Conservation (phyloP, 2,888 invertebrate genomes). For the Rhingia campestris region DNA sequence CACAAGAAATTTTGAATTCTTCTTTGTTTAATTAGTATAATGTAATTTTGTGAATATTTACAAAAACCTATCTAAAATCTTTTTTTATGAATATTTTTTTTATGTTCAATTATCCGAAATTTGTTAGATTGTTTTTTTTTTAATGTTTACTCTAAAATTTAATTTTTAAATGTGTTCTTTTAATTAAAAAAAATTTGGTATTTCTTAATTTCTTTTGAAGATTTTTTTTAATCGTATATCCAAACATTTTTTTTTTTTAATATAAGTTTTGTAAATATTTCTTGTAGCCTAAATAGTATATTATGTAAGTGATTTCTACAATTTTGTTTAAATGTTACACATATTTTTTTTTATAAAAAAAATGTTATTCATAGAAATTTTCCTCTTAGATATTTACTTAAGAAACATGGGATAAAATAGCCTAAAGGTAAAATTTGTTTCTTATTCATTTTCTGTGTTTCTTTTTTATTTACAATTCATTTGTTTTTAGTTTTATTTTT, state of each 20-base stretch:
- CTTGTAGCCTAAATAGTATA: constrained; percentile 74
- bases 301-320: constrained; percentile 73
- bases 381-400: constrained; percentile 46
- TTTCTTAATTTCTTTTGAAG: constrained; percentile 69
- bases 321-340: constrained; percentile 64
- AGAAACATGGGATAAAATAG: constrained; percentile 60
- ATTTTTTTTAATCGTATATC: constrained; percentile 71
- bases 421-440: constrained; percentile 58
- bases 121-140: constrained; percentile 37
- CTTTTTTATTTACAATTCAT: constrained; percentile 50
- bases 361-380: constrained; percentile 57
- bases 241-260: constrained; percentile 62
- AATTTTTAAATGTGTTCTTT: constrained; percentile 48
- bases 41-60: constrained; percentile 80
- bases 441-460: constrained; percentile 37
- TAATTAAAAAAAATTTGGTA: constrained; percentile 57
- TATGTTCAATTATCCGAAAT: constrained; percentile 56
- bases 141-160: constrained; percentile 63
- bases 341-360: constrained; percentile 41
- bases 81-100: constrained; percentile 64
- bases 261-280: constrained; percentile 74
- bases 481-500: constrained; percentile 39
- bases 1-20: constrained; percentile 51
- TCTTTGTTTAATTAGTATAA: constrained; percentile 52
- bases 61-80: constrained; percentile 81